A percentile compares a stretch with the other conserved stretches of the same genome.
phyloP scores from a whole-genome alignment of 2,797 vertebrate species.

The Megaceryle alcyon region DNA sequence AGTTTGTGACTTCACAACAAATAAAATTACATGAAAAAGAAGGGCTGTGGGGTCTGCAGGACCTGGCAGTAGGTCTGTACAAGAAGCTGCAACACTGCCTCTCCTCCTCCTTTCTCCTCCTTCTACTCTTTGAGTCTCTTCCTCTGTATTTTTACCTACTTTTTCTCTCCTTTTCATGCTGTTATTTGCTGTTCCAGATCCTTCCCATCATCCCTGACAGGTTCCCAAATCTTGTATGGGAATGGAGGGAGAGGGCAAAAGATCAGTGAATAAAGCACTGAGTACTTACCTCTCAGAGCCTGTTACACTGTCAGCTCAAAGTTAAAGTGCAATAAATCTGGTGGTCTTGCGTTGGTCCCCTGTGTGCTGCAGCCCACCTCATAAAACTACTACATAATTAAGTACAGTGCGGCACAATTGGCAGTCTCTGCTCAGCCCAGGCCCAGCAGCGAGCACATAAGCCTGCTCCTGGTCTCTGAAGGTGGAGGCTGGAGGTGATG shows the following conservation, averaged over 20 bases:
- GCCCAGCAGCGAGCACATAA: constrained; percentile 47
- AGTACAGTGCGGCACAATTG: constrained; percentile 60
- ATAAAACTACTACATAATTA: constrained; percentile 77
- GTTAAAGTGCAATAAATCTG: constrained; percentile 68
- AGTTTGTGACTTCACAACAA: not conserved
- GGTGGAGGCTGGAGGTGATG: constrained; percentile 9
- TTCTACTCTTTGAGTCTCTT: not conserved
- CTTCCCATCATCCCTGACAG: not conserved
- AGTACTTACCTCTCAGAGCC: constrained; percentile 49
- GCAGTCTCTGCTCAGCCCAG: constrained; percentile 55
- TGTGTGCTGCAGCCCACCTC: constrained; percentile 62
- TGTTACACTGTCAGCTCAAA: constrained; percentile 53
- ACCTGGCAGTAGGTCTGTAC: not conserved
- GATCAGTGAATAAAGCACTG: constrained; percentile 31
- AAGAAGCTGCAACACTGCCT: not conserved
- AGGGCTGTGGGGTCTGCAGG: not conserved
- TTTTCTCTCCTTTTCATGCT: not conserved
- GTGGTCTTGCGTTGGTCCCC: constrained; percentile 54
- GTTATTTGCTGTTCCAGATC: not conserved
- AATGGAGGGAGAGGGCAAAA: constrained; percentile 42
- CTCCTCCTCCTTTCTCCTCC: not conserved
- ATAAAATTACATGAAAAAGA: not conserved
- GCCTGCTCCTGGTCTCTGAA: not conserved
- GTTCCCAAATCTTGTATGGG: not conserved
- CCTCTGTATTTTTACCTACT: not conserved